phyloP scores from a whole-genome alignment of 2,888 invertebrate species.

The Eurois occulta region DNA sequence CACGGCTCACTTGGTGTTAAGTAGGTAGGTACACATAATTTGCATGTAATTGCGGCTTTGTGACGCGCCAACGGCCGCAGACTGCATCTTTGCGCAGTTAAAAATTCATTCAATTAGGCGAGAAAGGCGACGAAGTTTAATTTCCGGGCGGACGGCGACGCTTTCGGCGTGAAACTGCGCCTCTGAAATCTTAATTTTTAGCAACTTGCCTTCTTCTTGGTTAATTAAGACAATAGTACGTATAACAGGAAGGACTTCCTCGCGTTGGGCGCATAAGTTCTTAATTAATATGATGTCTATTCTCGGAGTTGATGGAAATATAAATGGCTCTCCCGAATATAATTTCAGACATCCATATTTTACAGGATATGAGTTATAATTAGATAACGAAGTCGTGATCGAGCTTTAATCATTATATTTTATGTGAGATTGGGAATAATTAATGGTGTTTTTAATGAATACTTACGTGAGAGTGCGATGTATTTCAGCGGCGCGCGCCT shows the following conservation, averaged over 20 bases:
- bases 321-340: conserved; percentile 16
- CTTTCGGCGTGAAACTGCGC: conserved; percentile 81
- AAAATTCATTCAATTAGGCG: conserved; percentile 89
- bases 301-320: conserved; percentile 35
- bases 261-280: conserved; percentile 39
- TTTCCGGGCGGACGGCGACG: conserved; percentile 81
- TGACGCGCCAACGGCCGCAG: conserved; percentile 79
- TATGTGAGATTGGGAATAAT: neutral
- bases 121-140: conserved; percentile 85
- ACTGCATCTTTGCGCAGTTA: conserved; percentile 88
- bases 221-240: conserved; percentile 60
- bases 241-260: conserved; percentile 54
- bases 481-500: conserved; percentile 95
- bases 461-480: conserved; percentile 97
- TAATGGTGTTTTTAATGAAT: neutral
- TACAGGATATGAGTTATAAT: conserved; percentile 30
- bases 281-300: conserved; percentile 53
- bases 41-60: conserved; percentile 89
- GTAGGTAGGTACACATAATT: conserved; percentile 87
- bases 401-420: neutral
- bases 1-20: conserved; percentile 79
- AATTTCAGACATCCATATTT: conserved; percentile 1
- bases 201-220: conserved; percentile 75
- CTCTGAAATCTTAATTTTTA: conserved; percentile 82
- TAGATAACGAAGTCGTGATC: conserved; percentile 8